A percentile compares a stretch with the other conserved stretches of the same genome.
These are phyloP conservation scores for Porites lutea DNA, from an alignment of 64 coral and sea anemone genomes.

Conservation along the genomic window DNA sequence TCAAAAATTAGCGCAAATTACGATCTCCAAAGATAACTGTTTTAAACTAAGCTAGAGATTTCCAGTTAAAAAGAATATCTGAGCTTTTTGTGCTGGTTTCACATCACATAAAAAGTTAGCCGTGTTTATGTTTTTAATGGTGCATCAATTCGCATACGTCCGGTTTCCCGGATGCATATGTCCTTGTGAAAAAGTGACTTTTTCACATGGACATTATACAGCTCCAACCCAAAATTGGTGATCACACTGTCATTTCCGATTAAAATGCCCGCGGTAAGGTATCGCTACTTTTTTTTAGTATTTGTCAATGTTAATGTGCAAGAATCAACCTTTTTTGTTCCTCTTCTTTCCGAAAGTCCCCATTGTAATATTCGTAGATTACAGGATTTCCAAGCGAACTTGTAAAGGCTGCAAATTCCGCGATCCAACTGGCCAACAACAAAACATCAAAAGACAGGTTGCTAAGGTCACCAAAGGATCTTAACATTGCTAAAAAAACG, in stretches of 20 bases:
- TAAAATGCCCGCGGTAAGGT: not conserved
- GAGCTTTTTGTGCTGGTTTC: too few species aligned
- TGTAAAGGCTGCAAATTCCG: not conserved
- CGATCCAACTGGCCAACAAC: not conserved
- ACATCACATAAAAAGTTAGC: too few species aligned
- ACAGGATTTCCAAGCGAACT: conserved; percentile 40
- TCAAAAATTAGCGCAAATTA: too few species aligned
- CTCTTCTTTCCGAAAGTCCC: conserved; percentile 22
- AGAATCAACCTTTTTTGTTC: not conserved
- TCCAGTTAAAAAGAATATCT: too few species aligned
- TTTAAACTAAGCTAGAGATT: too few species aligned
- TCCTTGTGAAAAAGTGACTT: not conserved
- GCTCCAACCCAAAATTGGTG: not conserved
- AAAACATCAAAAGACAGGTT: not conserved
- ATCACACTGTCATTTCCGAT: not conserved
- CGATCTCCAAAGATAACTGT: too few species aligned
- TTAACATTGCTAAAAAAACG: not conserved
- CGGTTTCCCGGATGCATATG: too few species aligned
- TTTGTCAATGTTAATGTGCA: not conserved
- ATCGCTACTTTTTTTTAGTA: not conserved
- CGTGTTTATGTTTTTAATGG: too few species aligned
- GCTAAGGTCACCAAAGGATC: conserved; percentile 3
- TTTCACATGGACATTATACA: too few species aligned
- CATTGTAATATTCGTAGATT: conserved; percentile 59
- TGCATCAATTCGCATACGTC: too few species aligned